phyloP scores from a whole-genome alignment of 2,888 invertebrate species.

The Epistrophe grossulariae region DNA sequence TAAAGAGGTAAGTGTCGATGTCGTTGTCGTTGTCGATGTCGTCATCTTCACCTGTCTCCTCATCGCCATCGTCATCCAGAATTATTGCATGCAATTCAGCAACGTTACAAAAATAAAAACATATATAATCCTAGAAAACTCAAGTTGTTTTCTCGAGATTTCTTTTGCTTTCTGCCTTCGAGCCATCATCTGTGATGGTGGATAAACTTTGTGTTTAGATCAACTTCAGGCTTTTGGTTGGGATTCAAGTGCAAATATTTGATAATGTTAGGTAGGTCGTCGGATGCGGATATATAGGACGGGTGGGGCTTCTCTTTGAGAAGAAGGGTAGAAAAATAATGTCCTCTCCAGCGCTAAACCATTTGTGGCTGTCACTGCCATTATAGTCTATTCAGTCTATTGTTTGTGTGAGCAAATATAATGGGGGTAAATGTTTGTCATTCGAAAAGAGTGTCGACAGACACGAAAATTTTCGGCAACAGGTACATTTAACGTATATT shows the following conservation, averaged over 20 bases:
- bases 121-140: conserved; percentile 28
- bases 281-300: neutral
- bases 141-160: conserved; percentile 54
- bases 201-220: conserved; percentile 55
- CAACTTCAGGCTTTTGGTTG: conserved; percentile 64
- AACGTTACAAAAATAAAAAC: conserved; percentile 66
- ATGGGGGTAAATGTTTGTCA: conserved; percentile 58
- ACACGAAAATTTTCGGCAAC: conserved; percentile 55
- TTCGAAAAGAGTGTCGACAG: conserved; percentile 61
- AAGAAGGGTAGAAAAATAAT: conserved; percentile 28
- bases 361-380: conserved; percentile 62
- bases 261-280: conserved; percentile 46
- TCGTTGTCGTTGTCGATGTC: conserved; percentile 57
- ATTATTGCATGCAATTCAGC: conserved; percentile 32
- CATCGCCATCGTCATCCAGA: neutral
- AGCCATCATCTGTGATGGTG: conserved; percentile 14
- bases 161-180: conserved; percentile 24
- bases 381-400: conserved; percentile 53
- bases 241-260: conserved; percentile 69
- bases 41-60: neutral
- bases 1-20: conserved; percentile 86
- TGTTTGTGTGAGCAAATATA: conserved; percentile 59
- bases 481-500: conserved; percentile 46
- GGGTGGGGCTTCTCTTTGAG: neutral
- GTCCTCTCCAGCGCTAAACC: conserved; percentile 43